Percentiles rank a stretch among this genome's conserved stretches.
Conservation (phyloP, 1,140 invertebrate genomes). For the Hestina assimilis region DNA sequence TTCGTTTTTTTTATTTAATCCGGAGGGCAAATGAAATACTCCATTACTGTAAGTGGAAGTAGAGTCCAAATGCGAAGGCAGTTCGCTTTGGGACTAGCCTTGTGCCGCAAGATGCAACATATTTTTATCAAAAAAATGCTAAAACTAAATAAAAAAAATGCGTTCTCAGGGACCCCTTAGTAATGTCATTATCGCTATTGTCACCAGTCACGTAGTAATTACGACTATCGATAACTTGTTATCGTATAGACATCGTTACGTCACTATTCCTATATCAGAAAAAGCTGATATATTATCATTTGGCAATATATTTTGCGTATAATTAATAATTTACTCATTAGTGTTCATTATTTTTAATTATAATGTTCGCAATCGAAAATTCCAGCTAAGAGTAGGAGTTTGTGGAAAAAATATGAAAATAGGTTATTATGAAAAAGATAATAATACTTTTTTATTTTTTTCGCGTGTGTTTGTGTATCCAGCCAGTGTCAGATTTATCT, state of each 20-base stretch:
- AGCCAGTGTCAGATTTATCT: background rate
- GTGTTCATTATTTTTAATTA: background rate
- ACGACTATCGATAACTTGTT: background rate
- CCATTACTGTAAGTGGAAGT: too few relatives aligned
- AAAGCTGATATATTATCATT: conserved; percentile 1
- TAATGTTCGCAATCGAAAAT: background rate
- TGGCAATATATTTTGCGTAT: background rate
- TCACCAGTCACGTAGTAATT: too few relatives aligned
- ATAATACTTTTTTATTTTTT: conserved; percentile 25
- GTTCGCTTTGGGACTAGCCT: too few relatives aligned
- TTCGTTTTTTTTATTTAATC: too few relatives aligned
- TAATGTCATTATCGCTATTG: too few relatives aligned
- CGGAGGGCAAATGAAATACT: too few relatives aligned
- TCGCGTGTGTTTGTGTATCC: conserved; percentile 9
- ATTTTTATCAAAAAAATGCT: too few relatives aligned
- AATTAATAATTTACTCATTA: background rate
- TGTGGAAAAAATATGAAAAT: background rate
- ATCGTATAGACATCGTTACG: background rate
- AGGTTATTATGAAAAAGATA: conserved; percentile 26
- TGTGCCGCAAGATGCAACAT: too few relatives aligned
- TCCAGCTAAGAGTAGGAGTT: background rate
- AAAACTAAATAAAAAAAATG: too few relatives aligned
- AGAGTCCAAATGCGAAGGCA: too few relatives aligned
- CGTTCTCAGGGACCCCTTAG: too few relatives aligned
- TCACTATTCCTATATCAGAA: conserved; percentile 3